Evolutionary conservation across 2,113 vertebrate species (phyloP), one percentile per base, ranked within the genome.

Genomic region (Vidua chalybeata): DNA sequence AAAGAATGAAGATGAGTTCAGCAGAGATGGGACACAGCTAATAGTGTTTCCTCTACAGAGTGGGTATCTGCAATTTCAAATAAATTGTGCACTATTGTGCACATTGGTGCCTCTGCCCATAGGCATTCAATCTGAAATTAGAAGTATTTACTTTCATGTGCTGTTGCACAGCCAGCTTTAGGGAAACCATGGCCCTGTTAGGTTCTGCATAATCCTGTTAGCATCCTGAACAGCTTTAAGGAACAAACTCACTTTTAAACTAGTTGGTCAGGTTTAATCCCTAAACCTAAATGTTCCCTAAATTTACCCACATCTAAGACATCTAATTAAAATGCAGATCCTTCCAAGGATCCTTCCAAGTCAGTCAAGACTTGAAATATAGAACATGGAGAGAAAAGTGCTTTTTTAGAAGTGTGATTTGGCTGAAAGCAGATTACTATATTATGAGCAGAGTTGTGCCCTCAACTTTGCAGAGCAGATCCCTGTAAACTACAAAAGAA

Each of bases 301-400:
- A 80, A 92, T 91, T 91, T 86, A 51, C 46, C 39, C n/a, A 41
- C 33, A 58, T 84, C 43, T 76, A 66, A 80, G 19, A 73, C 37
- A 86, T 56, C n/a, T 84, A 81, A 77, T 92, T 95, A 86, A 92
- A 94, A 92, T 94, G 73, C 71, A 94, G 80, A 77, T 92, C 20
- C 43, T 84, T 84, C 76, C 28, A 67, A 69, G 21, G 41, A 69
- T 62, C 35, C 18, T 55, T 62, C 63, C 46, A 54, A 92, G 61
- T 86, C 35, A 77, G n/a, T 58, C 46, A 64, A 94, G 59, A 15
- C 30, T 86, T 73, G 17, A n/a, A 69, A 45, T 62, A 64, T 0
- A 45, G 37, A 73, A 45, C 16, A 52, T 1, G 2, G 17, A 92
- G 22, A 72, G 14, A 62, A 80, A 92, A 84, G 59, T 61, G 9